Evolutionary conservation across 1,140 invertebrate species (phyloP), one percentile per base, ranked within the genome.

Genomic region (Oreohelix idahoensis): DNA sequence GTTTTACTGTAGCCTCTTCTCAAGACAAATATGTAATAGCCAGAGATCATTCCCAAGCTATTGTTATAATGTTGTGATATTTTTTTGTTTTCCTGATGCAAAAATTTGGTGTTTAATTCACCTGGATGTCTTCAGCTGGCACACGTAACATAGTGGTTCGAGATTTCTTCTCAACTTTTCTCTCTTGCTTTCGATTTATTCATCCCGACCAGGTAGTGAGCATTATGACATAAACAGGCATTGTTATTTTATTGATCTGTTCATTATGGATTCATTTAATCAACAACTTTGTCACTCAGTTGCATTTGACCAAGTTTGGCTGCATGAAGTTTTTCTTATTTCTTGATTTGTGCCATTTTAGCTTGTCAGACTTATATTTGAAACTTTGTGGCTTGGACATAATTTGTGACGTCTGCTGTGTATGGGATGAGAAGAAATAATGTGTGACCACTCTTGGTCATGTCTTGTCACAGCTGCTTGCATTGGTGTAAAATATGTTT

Each of bases 151-250:
- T 82, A 39, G 63, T 76, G 79, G 79, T 86, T 39, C 63, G 82
- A 79, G 79, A 82, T 71, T 79, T 84, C 76, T 51, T 84, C 75
- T 79, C 83, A 49, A 84, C 83, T 58, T 84, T 86, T 83, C 42
- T 84, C 23, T 86, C 79, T 85, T 85, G 79, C 76, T 85, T 83
- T 80, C 81, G 73, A 70, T 82, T 84, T 63, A 39, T 84, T 53
- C 75, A 81, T 76, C 80, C 81, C 70, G 70, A 42, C 70, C 75
- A 81, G 78, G 80, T 86, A 81, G 79, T 38, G 38, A 77, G 66
- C 81, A 79, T 84, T 84, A 58, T 70, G 66, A 71, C 73, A 70
- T 71, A 76, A 71, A 49, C 66, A 15, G 42, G 10, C 36, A 79
- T 63, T 70, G 74, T 70, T 58, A 58, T 58, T 23, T 63, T 45